phyloP scores from a whole-genome alignment of 2,888 invertebrate genomes.

The Caenorhabditis imperialis region DNA sequence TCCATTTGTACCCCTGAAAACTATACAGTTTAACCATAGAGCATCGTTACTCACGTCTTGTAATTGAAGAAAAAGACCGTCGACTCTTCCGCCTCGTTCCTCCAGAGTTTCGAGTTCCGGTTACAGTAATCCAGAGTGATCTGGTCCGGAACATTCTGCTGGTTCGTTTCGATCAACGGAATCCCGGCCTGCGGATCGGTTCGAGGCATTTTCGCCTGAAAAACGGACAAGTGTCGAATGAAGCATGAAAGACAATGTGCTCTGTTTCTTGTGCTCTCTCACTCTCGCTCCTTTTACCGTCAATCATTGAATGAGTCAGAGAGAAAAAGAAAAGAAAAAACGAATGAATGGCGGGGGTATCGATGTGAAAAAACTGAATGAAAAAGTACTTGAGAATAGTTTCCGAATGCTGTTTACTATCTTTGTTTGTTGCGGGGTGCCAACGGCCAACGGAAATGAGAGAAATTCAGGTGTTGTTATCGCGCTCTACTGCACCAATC shows the following conservation, averaged over 20 bases:
- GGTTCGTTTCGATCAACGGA: slow-evolving; percentile 20
- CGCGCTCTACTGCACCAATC: background rate
- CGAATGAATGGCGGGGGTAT: slow-evolving; percentile 22
- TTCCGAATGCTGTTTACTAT: slow-evolving; percentile 52
- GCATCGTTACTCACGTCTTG: slow-evolving; percentile 10
- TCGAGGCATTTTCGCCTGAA: too few species aligned
- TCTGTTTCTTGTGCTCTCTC: too few species aligned
- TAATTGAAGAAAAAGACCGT: slow-evolving; percentile 50
- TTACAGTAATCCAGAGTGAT: slow-evolving; percentile 46
- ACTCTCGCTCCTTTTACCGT: too few species aligned
- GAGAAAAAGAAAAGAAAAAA: slow-evolving; percentile 10
- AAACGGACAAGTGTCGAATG: too few species aligned
- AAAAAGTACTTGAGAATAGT: slow-evolving; percentile 44
- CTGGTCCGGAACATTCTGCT: background rate
- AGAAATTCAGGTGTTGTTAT: slow-evolving; percentile 16
- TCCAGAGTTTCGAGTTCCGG: slow-evolving; percentile 30
- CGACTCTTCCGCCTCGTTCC: slow-evolving; percentile 43
- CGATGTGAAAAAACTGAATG: slow-evolving; percentile 11
- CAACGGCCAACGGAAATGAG: slow-evolving; percentile 35
- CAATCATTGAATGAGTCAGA: too few species aligned
- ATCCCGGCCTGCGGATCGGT: slow-evolving; percentile 7
- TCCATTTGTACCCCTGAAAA: slow-evolving; percentile 31
- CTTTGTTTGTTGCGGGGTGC: slow-evolving; percentile 30
- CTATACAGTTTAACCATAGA: background rate
- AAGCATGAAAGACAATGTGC: too few species aligned